Evolutionary conservation across 2,797 vertebrate genomes (phyloP).

Genomic region (Helicolenus hilgendorfi): DNA sequence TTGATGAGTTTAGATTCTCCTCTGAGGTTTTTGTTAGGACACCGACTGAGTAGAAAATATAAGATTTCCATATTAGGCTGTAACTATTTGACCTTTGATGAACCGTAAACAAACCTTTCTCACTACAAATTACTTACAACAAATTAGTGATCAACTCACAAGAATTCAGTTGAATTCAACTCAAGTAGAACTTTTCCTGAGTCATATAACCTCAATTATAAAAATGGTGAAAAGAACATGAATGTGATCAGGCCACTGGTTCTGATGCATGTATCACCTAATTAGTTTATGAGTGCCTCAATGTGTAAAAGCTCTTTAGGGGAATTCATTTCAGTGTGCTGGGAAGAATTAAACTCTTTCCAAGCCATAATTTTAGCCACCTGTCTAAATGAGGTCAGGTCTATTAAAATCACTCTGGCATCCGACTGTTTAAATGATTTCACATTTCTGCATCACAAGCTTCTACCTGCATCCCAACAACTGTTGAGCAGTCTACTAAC

Average conservation of each 20-base stretch:
- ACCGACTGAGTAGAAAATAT: not conserved
- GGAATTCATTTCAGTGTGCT: constrained; percentile 12
- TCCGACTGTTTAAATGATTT: not conserved
- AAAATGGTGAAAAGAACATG: not conserved
- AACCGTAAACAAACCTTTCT: not conserved
- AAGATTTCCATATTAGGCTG: not conserved
- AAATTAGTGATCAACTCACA: not conserved
- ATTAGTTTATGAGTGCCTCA: constrained; percentile 6
- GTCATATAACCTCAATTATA: not conserved
- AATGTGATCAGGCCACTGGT: constrained; percentile 1
- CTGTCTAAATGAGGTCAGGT: not conserved
- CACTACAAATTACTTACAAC: not conserved
- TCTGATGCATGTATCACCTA: not conserved
- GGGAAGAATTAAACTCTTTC: not conserved
- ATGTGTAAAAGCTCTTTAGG: not conserved
- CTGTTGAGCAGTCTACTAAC: not conserved
- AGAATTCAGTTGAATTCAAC: not conserved
- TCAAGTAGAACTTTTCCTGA: not conserved
- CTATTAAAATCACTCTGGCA: constrained; percentile 4
- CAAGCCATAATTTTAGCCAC: not conserved
- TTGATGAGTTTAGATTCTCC: not conserved
- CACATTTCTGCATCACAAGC: not conserved
- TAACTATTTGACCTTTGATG: not conserved
- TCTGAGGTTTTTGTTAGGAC: not conserved
- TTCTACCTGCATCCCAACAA: not conserved